Evolutionary conservation across 2,797 vertebrate species (phyloP).

Genomic region (Phoebastria nigripes): DNA sequence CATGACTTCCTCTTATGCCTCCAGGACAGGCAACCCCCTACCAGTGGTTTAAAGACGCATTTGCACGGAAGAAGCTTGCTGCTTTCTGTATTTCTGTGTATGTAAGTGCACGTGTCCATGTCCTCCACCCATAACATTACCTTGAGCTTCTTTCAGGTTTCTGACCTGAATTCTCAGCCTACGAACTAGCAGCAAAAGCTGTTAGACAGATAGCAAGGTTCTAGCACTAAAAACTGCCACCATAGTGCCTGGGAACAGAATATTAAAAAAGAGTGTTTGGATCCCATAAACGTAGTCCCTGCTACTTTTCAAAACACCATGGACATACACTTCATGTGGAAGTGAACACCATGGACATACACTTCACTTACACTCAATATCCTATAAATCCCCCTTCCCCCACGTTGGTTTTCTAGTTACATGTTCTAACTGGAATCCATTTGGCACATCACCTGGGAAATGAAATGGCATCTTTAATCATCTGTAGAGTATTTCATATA

Average conservation of each 20-base stretch:
- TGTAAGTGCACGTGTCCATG: fast-evolving
- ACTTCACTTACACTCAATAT: not conserved
- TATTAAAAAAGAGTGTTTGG: not conserved
- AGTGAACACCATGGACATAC: not conserved
- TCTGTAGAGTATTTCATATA: not conserved
- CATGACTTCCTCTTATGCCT: conserved; percentile 42
- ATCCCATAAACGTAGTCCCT: fast-evolving
- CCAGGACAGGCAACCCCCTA: conserved; percentile 13
- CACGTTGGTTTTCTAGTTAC: not conserved
- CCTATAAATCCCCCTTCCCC: not conserved
- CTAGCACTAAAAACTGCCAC: not conserved
- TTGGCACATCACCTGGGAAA: not conserved
- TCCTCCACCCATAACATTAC: not conserved
- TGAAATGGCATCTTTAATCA: not conserved
- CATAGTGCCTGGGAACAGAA: fast-evolving
- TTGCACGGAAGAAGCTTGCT: not conserved
- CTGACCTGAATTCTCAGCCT: not conserved
- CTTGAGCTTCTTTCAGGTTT: not conserved
- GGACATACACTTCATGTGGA: fast-evolving
- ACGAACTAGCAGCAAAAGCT: not conserved
- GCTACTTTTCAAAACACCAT: not conserved
- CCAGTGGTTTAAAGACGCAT: not conserved
- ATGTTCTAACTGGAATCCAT: not conserved
- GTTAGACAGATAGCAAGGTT: not conserved
- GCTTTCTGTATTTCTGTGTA: not conserved